These are phyloP conservation scores for Petrocephalus zakoni DNA, from an alignment of 2,113 vertebrate genomes.

Conservation along the genomic window DNA sequence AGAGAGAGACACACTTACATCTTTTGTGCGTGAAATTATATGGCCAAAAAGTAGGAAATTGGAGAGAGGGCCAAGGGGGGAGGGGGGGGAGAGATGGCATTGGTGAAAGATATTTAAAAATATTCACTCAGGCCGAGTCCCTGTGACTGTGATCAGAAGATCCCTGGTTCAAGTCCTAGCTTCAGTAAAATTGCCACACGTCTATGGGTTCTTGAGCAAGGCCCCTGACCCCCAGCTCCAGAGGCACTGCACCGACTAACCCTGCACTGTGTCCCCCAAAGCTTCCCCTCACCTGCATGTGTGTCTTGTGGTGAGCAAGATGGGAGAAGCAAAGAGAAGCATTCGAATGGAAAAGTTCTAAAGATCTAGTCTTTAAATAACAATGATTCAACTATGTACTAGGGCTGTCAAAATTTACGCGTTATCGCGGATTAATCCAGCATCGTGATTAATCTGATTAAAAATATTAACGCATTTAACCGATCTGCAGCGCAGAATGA, in stretches of 20 bases:
- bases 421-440: no score
- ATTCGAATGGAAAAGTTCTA: neutral
- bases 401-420: no score
- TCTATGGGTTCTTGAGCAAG: neutral
- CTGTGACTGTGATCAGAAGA: neutral
- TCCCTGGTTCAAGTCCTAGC: neutral
- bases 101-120: no score
- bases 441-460: no score
- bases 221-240: neutral
- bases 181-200: neutral
- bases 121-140: neutral
- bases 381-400: neutral
- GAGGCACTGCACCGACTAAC: neutral
- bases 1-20: neutral
- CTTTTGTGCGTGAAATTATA: neutral
- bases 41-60: neutral
- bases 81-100: neutral
- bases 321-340: neutral
- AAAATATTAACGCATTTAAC: no score
- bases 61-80: neutral
- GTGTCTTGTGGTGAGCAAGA: neutral
- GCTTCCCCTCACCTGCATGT: neutral
- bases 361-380: neutral
- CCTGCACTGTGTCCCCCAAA: neutral
- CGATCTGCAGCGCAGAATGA: no score